Base-by-base conservation (phyloP, 2,888 invertebrate genomes). In the Euzophera pinguis region DNA sequence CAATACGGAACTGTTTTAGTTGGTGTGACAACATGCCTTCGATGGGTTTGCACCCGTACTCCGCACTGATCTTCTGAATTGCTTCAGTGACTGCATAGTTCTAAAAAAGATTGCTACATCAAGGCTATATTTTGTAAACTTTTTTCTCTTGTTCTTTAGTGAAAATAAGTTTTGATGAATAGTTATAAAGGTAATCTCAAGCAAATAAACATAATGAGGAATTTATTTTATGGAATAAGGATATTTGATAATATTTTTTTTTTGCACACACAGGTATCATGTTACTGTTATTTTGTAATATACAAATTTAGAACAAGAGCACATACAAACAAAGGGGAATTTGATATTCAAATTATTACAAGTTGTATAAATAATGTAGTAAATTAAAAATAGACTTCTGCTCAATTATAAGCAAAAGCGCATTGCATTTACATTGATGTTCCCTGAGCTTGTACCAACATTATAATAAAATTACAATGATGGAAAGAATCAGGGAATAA, bases 11-110 rank as follows among this genome's bases (percentile, higher is more conserved):
- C 81, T 98, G 97, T 84, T 98, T 98, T 61, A 99, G 90, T 78
- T 99, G 98, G 85, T 99, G 99, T 69, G 96, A 97, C 50, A 97
- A 91, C 97, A 96, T 96, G 62, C 97, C 99, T 89, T 99, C 99
- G 50, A 99, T 95, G 22, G 99, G 99, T 84, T 99, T 99, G 87
- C 99, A 99, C 67, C 97, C 96, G 90, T 93, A 99, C 47, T 95
- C 93, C 61, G 98, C 96, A 61, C 97, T 95, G 61, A 98, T 95
- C 90, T 97, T 98, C 84, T 97, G 97, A 55, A 99, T 96, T 41
- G 95, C 95, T 67, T 97, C 96, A 53, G 99, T 99, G 63, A 99
- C 94, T 59, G 93, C 93, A 81, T 97, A 96, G 59, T 98, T 98
- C 96, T 97, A 74, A 32, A 8, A 78, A 75, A 53, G 13, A 12